Percentiles rank a stretch among this genome's conserved stretches.
Evolutionary conservation across 2,113 vertebrate species (phyloP).

Genomic region (Pseudorhombus dupliciocellatus): DNA sequence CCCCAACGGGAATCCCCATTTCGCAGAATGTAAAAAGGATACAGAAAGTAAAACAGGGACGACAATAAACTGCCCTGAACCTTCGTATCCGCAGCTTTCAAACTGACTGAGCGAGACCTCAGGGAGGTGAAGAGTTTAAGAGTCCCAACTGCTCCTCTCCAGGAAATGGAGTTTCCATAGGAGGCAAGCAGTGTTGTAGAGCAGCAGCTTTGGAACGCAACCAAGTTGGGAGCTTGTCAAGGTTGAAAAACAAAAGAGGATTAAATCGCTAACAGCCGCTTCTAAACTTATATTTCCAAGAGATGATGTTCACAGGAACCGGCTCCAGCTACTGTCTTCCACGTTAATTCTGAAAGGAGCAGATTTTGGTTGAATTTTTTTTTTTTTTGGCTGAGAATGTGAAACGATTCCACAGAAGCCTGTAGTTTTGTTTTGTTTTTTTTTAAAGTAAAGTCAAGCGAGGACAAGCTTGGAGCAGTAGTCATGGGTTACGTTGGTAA

Average conservation of each 20-base stretch:
- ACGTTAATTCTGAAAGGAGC: background rate
- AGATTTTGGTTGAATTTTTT: conserved; percentile 13
- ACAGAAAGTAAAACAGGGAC: conserved; percentile 3
- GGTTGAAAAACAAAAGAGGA: conserved; percentile 39
- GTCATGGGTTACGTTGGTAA: conserved; percentile 39
- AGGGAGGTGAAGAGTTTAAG: conserved; percentile 15
- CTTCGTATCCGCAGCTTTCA: background rate
- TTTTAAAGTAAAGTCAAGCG: conserved; percentile 23
- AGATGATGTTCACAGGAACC: conserved; percentile 43
- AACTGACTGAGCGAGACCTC: background rate
- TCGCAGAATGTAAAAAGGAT: background rate
- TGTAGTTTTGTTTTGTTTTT: conserved; percentile 10
- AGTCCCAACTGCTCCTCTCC: background rate
- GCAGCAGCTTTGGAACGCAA: conserved; percentile 47
- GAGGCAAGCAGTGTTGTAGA: conserved; percentile 16
- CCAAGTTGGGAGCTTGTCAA: conserved; percentile 48
- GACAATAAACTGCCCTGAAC: background rate
- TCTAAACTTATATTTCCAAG: conserved; percentile 29
- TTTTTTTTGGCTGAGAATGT: conserved; percentile 22
- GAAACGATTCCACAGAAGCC: conserved; percentile 4
- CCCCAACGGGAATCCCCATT: conserved; percentile 24
- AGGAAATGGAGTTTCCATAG: background rate
- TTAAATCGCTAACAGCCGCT: background rate
- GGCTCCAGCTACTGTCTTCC: conserved; percentile 26
- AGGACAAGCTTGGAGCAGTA: conserved; percentile 41